These are phyloP conservation scores for Catalaphyllia jardinei DNA, from an alignment of 64 coral and sea anemone species.

Conservation along the genomic window DNA sequence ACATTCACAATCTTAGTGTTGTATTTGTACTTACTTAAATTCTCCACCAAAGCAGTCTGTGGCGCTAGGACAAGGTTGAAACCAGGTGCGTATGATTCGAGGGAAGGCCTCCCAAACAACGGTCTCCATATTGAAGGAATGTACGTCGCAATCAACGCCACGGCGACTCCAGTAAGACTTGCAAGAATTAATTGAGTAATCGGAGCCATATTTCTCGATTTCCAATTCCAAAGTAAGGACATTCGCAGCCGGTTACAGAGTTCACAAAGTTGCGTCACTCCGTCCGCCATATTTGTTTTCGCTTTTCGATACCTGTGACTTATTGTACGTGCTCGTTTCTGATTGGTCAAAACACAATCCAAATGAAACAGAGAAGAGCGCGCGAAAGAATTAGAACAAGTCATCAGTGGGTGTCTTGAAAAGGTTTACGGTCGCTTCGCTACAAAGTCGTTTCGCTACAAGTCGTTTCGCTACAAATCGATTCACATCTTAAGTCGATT, in stretches of 20 bases:
- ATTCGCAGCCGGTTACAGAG: conserved; percentile 68
- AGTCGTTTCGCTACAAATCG: no score
- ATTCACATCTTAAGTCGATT: no score
- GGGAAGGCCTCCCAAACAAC: conserved; percentile 31
- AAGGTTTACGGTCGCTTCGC: no score
- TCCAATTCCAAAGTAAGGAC: conserved; percentile 15
- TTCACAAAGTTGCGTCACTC: conserved; percentile 70
- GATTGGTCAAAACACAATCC: conserved; percentile 35
- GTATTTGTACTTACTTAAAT: neutral
- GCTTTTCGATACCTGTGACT: neutral
- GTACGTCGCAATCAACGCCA: conserved; percentile 84
- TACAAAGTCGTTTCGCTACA: no score
- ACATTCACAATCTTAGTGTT: neutral
- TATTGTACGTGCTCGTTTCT: conserved; percentile 53
- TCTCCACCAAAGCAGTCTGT: conserved; percentile 14
- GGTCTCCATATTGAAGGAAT: conserved; percentile 53
- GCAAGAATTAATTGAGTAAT: conserved; percentile 71
- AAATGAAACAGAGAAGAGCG: neutral
- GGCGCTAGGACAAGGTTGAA: conserved; percentile 74
- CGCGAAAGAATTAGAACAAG: no score
- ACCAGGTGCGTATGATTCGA: conserved; percentile 60
- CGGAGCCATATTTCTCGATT: conserved; percentile 57
- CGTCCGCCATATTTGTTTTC: conserved; percentile 89
- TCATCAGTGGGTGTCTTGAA: no score
- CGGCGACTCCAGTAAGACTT: conserved; percentile 70